phyloP scores from a whole-genome alignment of 1,140 invertebrate species.

The Zophobas atratus region DNA sequence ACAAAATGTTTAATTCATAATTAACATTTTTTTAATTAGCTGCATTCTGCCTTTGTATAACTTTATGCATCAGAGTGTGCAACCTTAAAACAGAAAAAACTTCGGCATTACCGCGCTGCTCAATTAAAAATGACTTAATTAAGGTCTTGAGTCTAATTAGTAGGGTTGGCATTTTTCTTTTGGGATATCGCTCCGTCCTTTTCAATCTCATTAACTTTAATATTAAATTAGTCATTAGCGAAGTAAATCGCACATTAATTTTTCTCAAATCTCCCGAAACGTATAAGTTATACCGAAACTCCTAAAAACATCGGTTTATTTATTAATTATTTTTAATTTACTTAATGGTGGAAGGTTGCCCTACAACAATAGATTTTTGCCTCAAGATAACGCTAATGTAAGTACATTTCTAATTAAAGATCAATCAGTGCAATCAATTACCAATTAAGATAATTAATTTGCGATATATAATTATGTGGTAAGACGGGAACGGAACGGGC shows the following conservation, averaged over 20 bases:
- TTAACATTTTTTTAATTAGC: slow-evolving; percentile 53
- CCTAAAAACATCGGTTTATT: slow-evolving; percentile 27
- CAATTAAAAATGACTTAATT: slow-evolving; percentile 79
- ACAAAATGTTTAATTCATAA: slow-evolving; percentile 54
- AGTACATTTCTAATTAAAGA: slow-evolving; percentile 39
- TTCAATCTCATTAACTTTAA: slow-evolving; percentile 63
- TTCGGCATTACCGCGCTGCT: slow-evolving; percentile 61
- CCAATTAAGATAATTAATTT: slow-evolving; percentile 48
- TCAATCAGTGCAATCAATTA: slow-evolving; percentile 49
- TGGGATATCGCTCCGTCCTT: slow-evolving; percentile 54
- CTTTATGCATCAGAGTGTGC: slow-evolving; percentile 49
- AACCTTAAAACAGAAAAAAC: slow-evolving; percentile 53
- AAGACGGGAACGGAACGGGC: slow-evolving; percentile 46
- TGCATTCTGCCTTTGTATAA: slow-evolving; percentile 45
- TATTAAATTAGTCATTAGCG: slow-evolving; percentile 64
- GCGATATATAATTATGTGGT: slow-evolving; percentile 50
- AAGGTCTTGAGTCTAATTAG: slow-evolving; percentile 77
- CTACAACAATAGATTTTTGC: slow-evolving; percentile 22
- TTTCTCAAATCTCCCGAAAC: slow-evolving; percentile 30
- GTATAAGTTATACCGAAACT: slow-evolving; percentile 21
- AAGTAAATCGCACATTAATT: slow-evolving; percentile 38
- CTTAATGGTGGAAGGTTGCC: slow-evolving; percentile 29
- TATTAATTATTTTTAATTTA: slow-evolving; percentile 40
- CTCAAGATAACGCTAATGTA: slow-evolving; percentile 35
- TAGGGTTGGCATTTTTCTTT: slow-evolving; percentile 67